Conservation (phyloP, 1,140 invertebrate species). For the Catajapyx aquilonaris region DNA sequence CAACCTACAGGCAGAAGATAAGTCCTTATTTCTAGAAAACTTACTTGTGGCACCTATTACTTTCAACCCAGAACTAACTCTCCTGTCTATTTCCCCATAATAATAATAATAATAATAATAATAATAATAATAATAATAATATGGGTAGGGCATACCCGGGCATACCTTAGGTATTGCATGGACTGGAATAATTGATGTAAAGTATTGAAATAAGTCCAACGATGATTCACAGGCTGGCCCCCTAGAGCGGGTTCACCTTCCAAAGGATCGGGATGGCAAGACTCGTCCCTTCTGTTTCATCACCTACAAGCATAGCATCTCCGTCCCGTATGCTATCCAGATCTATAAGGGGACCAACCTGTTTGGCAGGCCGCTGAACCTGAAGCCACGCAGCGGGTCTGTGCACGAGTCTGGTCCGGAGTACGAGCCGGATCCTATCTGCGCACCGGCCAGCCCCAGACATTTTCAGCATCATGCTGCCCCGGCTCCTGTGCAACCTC, state of each 20-base stretch:
- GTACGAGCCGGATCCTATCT: not conserved
- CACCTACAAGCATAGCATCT: constrained; percentile 44
- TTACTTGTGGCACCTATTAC: too few species aligned
- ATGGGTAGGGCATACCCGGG: not conserved
- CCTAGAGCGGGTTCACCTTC: constrained; percentile 45
- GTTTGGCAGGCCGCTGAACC: constrained; percentile 19
- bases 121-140: constrained; percentile 2
- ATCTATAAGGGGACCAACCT: constrained; percentile 39
- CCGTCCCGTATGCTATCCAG: constrained; percentile 46
- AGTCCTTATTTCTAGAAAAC: too few species aligned
- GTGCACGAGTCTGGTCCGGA: too few species aligned
- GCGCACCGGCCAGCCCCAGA: too few species aligned
- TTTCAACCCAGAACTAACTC: too few species aligned
- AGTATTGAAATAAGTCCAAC: not conserved
- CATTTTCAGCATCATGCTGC: too few species aligned
- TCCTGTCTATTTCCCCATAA: constrained; percentile 4
- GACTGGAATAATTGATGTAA: not conserved
- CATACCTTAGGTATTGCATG: not conserved
- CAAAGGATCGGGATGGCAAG: constrained; percentile 43
- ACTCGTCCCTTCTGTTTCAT: constrained; percentile 47
- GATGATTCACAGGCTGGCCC: constrained; percentile 42
- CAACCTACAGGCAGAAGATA: too few species aligned
- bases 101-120: too few species aligned
- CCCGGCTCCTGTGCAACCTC: too few species aligned
- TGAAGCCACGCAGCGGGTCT: constrained; percentile 3